Evolutionary conservation across 2,888 invertebrate genomes (phyloP).

Genomic region (Pollenia amentaria): DNA sequence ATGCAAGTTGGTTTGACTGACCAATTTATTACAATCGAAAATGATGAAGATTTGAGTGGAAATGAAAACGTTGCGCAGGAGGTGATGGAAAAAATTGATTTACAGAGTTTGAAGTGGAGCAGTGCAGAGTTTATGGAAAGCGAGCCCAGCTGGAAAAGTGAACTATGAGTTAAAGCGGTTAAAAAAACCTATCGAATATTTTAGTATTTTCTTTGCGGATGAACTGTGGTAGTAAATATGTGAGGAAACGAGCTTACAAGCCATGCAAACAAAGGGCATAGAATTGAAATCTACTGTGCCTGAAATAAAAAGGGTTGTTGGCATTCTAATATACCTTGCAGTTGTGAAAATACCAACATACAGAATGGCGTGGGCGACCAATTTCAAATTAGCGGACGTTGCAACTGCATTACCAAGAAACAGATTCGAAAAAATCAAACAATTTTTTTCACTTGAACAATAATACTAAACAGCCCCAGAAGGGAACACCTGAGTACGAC

Average conservation of each 20-base stretch:
- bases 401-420: slow-evolving; percentile 30
- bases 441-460: slow-evolving; percentile 16
- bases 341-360: slow-evolving; percentile 33
- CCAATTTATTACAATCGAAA: slow-evolving; percentile 57
- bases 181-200: slow-evolving; percentile 65
- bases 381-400: slow-evolving; percentile 26
- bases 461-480: too few relatives aligned
- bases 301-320: slow-evolving; percentile 40
- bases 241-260: slow-evolving; percentile 31
- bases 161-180: slow-evolving; percentile 56
- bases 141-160: slow-evolving; percentile 63
- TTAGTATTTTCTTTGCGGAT: slow-evolving; percentile 47
- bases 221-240: slow-evolving; percentile 43
- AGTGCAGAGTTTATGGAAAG: slow-evolving; percentile 69
- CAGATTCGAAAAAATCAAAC: slow-evolving; percentile 31
- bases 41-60: slow-evolving; percentile 60
- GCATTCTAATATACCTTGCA: slow-evolving; percentile 25
- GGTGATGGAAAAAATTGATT: slow-evolving; percentile 73
- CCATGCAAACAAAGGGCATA: slow-evolving; percentile 32
- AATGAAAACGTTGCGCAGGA: too few relatives aligned
- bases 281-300: slow-evolving; percentile 42
- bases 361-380: slow-evolving; percentile 40
- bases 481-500: too few relatives aligned
- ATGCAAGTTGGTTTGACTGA: slow-evolving; percentile 71
- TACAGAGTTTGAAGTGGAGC: slow-evolving; percentile 72